Evolutionary conservation across 1,140 invertebrate species (phyloP).

Genomic region (Drosophila navojoa): DNA sequence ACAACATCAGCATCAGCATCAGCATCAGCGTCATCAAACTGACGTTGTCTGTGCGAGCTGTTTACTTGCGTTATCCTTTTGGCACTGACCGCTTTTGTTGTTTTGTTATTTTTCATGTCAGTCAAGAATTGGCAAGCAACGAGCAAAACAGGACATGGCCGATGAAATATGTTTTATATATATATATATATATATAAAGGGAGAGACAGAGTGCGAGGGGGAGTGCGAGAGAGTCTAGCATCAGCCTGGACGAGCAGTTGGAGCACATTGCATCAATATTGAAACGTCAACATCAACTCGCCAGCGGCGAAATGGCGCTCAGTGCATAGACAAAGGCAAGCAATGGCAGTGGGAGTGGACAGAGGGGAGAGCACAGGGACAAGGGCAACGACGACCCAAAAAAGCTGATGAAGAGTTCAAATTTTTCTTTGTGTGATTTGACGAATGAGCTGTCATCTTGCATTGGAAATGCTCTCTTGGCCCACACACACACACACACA

Average conservation of each 20-base stretch:
- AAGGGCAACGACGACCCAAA: conserved; percentile 55
- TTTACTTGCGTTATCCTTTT: conserved; percentile 73
- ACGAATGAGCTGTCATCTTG: conserved; percentile 82
- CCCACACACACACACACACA: conserved; percentile 34
- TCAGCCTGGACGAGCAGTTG: conserved; percentile 24
- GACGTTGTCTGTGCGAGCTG: conserved; percentile 51
- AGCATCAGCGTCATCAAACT: conserved; percentile 62
- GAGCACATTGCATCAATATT: conserved; percentile 81
- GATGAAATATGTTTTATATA: conserved; percentile 69
- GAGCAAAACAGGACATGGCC: conserved; percentile 66
- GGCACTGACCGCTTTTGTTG: conserved; percentile 73
- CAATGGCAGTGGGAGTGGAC: not conserved
- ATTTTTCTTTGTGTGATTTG: conserved; percentile 82
- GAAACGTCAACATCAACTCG: conserved; percentile 81
- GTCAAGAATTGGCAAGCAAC: conserved; percentile 76
- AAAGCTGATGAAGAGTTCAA: conserved; percentile 80
- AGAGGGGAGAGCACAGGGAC: conserved; percentile 31
- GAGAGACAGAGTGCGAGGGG: not conserved
- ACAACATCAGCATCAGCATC: conserved; percentile 53
- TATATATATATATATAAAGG: conserved; percentile 3
- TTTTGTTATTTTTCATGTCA: conserved; percentile 82
- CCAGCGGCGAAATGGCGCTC: conserved; percentile 73
- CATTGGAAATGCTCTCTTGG: conserved; percentile 65
- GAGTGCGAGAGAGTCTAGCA: not conserved
- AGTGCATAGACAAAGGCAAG: conserved; percentile 44